Evolutionary conservation across 1,140 invertebrate genomes (phyloP).

Genomic region (Ceratosolen solmsi): DNA sequence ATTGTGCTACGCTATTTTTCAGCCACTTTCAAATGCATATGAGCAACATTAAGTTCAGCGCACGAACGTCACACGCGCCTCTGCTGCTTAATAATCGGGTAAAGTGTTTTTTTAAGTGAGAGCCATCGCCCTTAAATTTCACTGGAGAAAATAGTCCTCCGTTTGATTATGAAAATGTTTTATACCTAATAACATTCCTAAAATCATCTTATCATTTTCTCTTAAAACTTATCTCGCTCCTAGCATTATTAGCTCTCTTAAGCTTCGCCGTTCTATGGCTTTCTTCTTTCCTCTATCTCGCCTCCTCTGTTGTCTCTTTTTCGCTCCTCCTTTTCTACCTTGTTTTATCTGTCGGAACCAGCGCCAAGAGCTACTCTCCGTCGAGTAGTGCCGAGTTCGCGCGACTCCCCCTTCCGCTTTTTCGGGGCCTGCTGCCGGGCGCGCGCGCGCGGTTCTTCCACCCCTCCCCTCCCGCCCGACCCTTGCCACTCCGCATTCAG

Average conservation of each 20-base stretch:
- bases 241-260: not conserved
- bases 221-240: constrained; percentile 32
- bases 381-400: constrained; percentile 41
- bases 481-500: constrained; percentile 52
- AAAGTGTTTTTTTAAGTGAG: too few species aligned
- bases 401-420: constrained; percentile 47
- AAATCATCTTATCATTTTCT: constrained; percentile 28
- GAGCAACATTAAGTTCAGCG: too few species aligned
- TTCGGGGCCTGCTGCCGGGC: constrained; percentile 37
- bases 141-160: too few species aligned
- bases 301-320: not conserved
- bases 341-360: constrained; percentile 38
- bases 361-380: constrained; percentile 16
- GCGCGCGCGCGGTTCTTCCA: constrained; percentile 36
- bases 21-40: not conserved
- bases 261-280: not conserved
- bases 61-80: too few species aligned
- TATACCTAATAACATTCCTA: constrained; percentile 20
- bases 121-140: too few species aligned
- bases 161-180: not conserved
- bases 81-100: not conserved
- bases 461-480: constrained; percentile 24
- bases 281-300: not conserved
- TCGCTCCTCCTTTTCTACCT: constrained; percentile 23
- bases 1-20: not conserved